Base-by-base conservation (phyloP, 1,140 invertebrate genomes). In the Bombus waltoni region DNA sequence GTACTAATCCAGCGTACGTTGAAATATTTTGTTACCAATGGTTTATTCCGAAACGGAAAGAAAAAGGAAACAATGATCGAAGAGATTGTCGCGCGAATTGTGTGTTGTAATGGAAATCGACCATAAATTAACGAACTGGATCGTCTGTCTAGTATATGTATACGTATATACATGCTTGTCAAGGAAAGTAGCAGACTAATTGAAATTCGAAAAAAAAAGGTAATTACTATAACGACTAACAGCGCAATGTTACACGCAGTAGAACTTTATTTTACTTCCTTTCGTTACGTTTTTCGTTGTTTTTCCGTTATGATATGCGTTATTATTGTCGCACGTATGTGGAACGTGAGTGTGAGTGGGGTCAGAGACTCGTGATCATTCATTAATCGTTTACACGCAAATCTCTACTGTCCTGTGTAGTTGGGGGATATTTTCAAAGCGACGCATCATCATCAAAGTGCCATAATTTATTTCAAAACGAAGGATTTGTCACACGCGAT, bases 221-320 rank as follows among this genome's bases (percentile, higher is more conserved):
- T 95, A 95, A 95, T 92, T 95, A 95, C 94, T 90, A 88, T 73
- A 89, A 85, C 83, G 89, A 62, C 62, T 91, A 92, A 88, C 86
- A 91, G 90, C 89, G 85, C 76, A 83, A 32, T 66, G 90, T 92
- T 87, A 88, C 91, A 88, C 90, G 85, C 90, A 89, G 92, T 90
- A 90, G 84, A 87, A 88, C 53, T 82, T 88, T 90, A 78, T 77
- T 74, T 87, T 81, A 62, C 42, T 53, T 83, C 28, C 70, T 89
- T 85, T 83, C 86, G n/a, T 88, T 89, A 75, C 70, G 75, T 90
- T 89, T 86, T 87, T 81, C 59, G 59, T n/a, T n/a, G 59, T 62
- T 62, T 62, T n/a, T n/a, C 13, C 38, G 25, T 40, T 40, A n/a
- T 47, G 44, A 42, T 59, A 71, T 87, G 78, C 81, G 88, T 79